Evolutionary conservation across 2,888 invertebrate genomes (phyloP), one percentile per base, ranked within the genome.

Genomic region (Tipula confusa): DNA sequence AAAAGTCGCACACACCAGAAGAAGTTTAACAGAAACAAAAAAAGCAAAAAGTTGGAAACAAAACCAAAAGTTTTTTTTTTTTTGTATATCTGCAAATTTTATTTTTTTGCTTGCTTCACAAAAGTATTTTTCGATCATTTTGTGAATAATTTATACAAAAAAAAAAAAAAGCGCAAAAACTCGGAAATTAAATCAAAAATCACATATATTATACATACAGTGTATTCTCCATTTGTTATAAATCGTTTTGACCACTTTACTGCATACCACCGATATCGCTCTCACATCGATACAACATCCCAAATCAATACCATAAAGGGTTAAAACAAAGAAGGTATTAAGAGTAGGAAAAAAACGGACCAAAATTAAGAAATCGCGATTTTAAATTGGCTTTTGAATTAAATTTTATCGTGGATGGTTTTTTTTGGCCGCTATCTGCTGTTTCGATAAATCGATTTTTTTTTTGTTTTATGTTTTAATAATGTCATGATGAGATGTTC

Each of bases 401-500:
- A 43, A 43, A 43, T 43, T 43, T 43, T 43, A 43, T 43, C 43
- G 15, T n/a, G n/a, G n/a, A n/a, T n/a, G n/a, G 15, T 15, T 15
- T 43, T 43, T 43, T 43, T 43, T 64, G 64, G 64, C 43, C 24
- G 24, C n/a, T 64, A 24, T 64, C 9, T 15, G 43, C 64, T 64
- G 24, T 64, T 64, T 24, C 24, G 24, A 9, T 43, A 43, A 43
- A 43, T 43, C 43, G 43, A 2, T 64, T 64, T 1, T 5, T 5
- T 36, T 36, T 36, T 36, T n/a, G 18, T 64, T 64, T 64, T 64
- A 64, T 64, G 64, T 64, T 64, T 64, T 64, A 64, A 64, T 64
- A 64, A 64, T 64, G 64, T 64, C 64, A 64, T 64, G 64, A 64
- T 64, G 64, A 64, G 64, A 64, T 64, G 64, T 64, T 64, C 24